Evolutionary conservation across 1,140 invertebrate species (phyloP).

Genomic region (Glomeris maerens): DNA sequence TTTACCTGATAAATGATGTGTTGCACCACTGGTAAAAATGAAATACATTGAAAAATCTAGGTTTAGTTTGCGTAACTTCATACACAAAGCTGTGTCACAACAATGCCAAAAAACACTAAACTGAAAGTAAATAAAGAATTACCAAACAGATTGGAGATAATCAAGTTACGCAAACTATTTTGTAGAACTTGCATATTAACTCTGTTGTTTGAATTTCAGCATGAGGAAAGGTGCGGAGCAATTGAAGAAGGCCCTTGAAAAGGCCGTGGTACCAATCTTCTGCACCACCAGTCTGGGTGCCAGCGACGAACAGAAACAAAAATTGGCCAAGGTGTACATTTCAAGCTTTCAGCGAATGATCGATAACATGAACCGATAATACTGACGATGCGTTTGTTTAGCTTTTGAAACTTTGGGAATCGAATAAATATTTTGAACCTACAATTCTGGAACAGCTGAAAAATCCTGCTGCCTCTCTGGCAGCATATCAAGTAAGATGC

Average conservation of each 20-base stretch:
- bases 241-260: slow-evolving; percentile 78
- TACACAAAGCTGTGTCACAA: too few relatives aligned
- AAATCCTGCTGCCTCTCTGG: slow-evolving; percentile 26
- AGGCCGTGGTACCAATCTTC: slow-evolving; percentile 91
- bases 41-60: not conserved
- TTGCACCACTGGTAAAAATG: slow-evolving; percentile 84
- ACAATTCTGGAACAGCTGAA: slow-evolving; percentile 54
- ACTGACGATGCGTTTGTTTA: slow-evolving; percentile 27
- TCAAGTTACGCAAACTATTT: too few relatives aligned
- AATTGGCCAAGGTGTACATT: slow-evolving; percentile 60
- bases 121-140: too few relatives aligned
- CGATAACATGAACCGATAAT: too few relatives aligned
- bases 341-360: too few relatives aligned
- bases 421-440: slow-evolving; percentile 83
- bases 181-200: too few relatives aligned
- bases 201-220: too few relatives aligned
- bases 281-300: slow-evolving; percentile 73
- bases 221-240: slow-evolving; percentile 85
- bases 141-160: too few relatives aligned
- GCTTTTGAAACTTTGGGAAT: slow-evolving; percentile 84
- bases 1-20: slow-evolving; percentile 95
- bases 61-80: too few relatives aligned
- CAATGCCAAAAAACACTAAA: too few relatives aligned
- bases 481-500: slow-evolving; percentile 22
- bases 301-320: slow-evolving; percentile 66